Percentiles rank a stretch among this genome's conserved stretches.
phyloP scores from a whole-genome alignment of 2,113 vertebrate genomes.

The Scophthalmus maximus region DNA sequence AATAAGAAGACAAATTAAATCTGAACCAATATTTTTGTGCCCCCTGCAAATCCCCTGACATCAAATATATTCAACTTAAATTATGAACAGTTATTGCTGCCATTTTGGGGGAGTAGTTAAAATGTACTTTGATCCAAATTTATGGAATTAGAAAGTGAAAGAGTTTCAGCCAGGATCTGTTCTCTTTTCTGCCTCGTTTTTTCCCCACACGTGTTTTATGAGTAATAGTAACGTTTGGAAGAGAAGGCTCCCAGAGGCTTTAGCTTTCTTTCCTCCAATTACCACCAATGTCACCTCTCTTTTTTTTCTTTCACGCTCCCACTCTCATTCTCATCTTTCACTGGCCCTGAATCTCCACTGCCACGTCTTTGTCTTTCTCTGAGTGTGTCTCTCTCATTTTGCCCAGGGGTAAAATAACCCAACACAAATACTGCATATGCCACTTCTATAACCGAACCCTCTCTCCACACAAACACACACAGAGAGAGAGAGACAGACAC shows the following conservation, averaged over 20 bases:
- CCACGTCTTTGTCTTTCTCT: constrained; percentile 18
- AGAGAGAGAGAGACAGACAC: background rate
- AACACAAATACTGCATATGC: constrained; percentile 38
- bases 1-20: constrained; percentile 57
- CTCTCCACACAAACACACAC: constrained; percentile 1
- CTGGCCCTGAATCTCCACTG: constrained; percentile 8
- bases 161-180: background rate
- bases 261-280: constrained; percentile 66
- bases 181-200: constrained; percentile 20
- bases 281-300: constrained; percentile 70
- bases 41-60: constrained; percentile 33
- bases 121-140: constrained; percentile 32
- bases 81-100: constrained; percentile 21
- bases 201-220: constrained; percentile 36
- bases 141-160: constrained; percentile 36
- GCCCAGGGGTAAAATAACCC: constrained; percentile 20
- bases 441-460: constrained; percentile 7
- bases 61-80: constrained; percentile 43
- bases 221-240: constrained; percentile 33
- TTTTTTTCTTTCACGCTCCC: constrained; percentile 27
- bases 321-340: constrained; percentile 29
- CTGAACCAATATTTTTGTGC: constrained; percentile 44
- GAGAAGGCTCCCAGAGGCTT: constrained; percentile 49
- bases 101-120: background rate
- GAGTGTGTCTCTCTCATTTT: constrained; percentile 13